These are phyloP conservation scores for Myotis findleyi DNA, from an alignment of 2,797 vertebrate species.

Conservation along the genomic window DNA sequence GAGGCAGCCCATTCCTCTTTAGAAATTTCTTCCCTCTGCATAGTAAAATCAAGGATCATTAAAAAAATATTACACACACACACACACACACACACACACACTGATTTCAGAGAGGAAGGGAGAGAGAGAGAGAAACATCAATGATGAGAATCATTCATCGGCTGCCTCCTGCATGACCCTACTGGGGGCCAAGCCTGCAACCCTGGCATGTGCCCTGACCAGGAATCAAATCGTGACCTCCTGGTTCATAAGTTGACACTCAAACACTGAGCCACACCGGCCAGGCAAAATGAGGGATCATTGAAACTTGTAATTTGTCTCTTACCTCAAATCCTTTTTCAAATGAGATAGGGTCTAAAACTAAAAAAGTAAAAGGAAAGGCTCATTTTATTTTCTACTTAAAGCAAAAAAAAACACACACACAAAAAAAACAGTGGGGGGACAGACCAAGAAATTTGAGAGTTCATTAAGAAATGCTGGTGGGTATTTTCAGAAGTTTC, in stretches of 20 bases:
- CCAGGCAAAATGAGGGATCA: not conserved
- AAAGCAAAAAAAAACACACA: not conserved
- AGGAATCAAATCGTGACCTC: no score
- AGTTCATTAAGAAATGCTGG: not conserved
- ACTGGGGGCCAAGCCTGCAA: no score
- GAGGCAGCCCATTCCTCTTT: not conserved
- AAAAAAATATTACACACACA: no score
- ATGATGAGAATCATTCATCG: no score
- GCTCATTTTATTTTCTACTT: not conserved
- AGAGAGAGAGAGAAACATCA: no score
- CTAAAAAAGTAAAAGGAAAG: not conserved
- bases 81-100: no score
- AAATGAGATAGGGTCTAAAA: not conserved
- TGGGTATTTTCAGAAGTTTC: not conserved
- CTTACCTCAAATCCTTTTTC: not conserved
- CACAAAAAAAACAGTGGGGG: no score
- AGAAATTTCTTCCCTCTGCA: not conserved
- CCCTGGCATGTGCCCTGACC: no score
- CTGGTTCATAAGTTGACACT: no score
- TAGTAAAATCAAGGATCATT: not conserved
- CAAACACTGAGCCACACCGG: no score
- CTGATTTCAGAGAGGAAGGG: no score
- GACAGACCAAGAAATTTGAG: not conserved
- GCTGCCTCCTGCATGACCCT: no score
- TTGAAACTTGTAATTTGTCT: not conserved